Evolutionary conservation across 1,140 invertebrate species (phyloP).

Genomic region (Potamilus streckersoni): DNA sequence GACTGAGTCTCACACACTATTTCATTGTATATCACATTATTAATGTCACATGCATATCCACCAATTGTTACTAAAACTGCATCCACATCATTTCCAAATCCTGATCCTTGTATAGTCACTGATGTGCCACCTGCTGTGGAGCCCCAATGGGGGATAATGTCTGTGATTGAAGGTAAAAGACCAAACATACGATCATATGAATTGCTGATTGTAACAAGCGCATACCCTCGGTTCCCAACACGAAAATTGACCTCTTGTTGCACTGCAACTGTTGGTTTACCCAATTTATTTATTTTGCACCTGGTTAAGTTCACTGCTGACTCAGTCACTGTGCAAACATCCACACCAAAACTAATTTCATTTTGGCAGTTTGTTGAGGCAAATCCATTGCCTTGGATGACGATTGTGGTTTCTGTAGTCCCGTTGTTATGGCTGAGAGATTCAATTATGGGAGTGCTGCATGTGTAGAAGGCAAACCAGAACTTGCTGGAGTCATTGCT

Average conservation of each 20-base stretch:
- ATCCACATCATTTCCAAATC: conserved; percentile 17
- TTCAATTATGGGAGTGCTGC: conserved; percentile 39
- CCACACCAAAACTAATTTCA: conserved; percentile 34
- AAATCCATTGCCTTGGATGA: conserved; percentile 42
- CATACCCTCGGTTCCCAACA: conserved; percentile 46
- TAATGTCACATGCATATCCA: conserved; percentile 12
- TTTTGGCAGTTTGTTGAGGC: conserved; percentile 38
- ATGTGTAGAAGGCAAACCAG: conserved; percentile 42
- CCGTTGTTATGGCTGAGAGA: conserved; percentile 31
- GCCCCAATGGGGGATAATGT: conserved; percentile 35
- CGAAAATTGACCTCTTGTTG: conserved; percentile 28
- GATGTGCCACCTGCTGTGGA: conserved; percentile 40
- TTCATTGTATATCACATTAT: conserved; percentile 12
- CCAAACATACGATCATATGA: conserved; percentile 25
- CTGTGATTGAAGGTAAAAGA: conserved; percentile 35
- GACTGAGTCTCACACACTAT: conserved; percentile 21
- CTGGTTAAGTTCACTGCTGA: conserved; percentile 4
- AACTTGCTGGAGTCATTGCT: conserved; percentile 26
- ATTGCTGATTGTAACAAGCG: conserved; percentile 25
- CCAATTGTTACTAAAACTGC: conserved; percentile 12
- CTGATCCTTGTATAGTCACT: conserved; percentile 41
- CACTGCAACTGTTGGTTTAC: conserved; percentile 29
- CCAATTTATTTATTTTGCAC: conserved; percentile 23
- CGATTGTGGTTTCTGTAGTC: conserved; percentile 32
- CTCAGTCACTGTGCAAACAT: conserved; percentile 12